Conservation (phyloP, 2,113 vertebrate species). For the Elanoides forficatus region DNA sequence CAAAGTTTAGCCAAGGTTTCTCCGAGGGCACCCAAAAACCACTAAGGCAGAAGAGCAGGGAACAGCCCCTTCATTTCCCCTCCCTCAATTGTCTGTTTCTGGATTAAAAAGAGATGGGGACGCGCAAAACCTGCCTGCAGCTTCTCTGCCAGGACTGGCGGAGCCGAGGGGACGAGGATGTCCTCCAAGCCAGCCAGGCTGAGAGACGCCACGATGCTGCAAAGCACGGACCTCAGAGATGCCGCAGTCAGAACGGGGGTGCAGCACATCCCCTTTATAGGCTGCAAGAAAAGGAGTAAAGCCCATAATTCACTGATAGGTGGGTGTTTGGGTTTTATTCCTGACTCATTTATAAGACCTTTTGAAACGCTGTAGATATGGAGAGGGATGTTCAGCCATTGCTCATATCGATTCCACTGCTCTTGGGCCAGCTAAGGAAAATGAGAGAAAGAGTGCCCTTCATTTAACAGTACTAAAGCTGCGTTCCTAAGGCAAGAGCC, state of each 20-base stretch:
- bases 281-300: neutral
- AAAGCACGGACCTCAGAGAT: rapidly evolving
- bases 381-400: neutral
- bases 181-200: neutral
- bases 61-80: neutral
- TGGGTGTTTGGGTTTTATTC: neutral
- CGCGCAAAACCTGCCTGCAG: neutral
- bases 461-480: neutral
- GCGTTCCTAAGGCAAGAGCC: neutral
- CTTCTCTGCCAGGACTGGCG: neutral
- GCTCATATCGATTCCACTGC: neutral
- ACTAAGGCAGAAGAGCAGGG: rapidly evolving
- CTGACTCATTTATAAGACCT: neutral
- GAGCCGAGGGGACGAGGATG: rapidly evolving
- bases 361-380: neutral
- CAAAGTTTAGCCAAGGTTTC: neutral
- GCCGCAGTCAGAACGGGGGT: neutral
- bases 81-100: neutral
- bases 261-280: neutral
- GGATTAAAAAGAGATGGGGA: neutral
- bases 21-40: neutral
- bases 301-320: neutral
- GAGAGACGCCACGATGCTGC: rapidly evolving
- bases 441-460: neutral
- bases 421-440: neutral